A percentile compares a stretch with the other conserved stretches of the same genome.
Evolutionary conservation across 2,888 invertebrate genomes (phyloP).

Genomic region (Sesia apiformis): DNA sequence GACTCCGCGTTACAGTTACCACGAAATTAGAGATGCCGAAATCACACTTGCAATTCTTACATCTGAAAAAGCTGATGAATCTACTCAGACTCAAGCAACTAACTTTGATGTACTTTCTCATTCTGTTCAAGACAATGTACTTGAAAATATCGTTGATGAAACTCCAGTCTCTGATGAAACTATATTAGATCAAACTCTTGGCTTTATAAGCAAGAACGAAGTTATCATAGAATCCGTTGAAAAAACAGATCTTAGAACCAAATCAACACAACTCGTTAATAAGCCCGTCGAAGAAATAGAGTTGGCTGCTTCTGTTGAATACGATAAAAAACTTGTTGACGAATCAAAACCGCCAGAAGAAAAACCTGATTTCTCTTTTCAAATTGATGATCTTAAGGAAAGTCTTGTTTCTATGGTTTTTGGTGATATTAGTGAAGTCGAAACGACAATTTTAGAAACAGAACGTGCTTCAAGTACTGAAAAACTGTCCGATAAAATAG

Average conservation of each 20-base stretch:
- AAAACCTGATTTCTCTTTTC: conserved; percentile 17
- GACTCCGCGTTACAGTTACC: conserved; percentile 23
- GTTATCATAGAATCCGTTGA: no score
- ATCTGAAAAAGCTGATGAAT: conserved; percentile 2
- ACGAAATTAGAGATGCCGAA: conserved; percentile 36
- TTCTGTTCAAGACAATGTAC: no score
- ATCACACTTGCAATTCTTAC: conserved; percentile 7
- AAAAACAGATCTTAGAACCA: no score
- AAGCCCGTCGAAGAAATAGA: no score
- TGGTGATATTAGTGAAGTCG: conserved; percentile 10
- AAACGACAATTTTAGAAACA: background rate
- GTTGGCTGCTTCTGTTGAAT: no score
- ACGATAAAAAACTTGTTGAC: no score
- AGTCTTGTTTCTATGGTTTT: conserved; percentile 29
- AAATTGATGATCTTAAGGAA: conserved; percentile 35
- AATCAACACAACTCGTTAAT: no score
- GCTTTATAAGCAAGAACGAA: no score
- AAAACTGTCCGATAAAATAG: conserved; percentile 2
- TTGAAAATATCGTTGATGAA: no score
- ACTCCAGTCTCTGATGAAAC: no score
- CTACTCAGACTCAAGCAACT: conserved; percentile 9
- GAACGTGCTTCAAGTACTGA: conserved; percentile 2
- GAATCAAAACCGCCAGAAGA: no score
- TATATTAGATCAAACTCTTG: no score
- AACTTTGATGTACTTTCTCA: background rate